Base-by-base conservation (phyloP, 2,113 vertebrate genomes). In the Nothobranchius kuhntae region DNA sequence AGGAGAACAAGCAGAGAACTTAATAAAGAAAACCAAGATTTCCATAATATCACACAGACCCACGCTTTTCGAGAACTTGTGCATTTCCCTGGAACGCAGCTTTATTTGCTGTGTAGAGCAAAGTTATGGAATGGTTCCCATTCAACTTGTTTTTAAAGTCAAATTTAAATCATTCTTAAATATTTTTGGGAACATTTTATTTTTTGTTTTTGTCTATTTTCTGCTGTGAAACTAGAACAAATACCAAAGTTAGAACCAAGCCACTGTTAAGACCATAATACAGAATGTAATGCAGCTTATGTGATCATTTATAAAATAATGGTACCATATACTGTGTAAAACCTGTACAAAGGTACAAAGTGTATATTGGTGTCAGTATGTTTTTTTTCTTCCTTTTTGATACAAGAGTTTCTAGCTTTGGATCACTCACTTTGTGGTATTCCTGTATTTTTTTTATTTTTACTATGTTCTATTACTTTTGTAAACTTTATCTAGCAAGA, bases 201-300 rank as follows among this genome's bases (percentile, higher is more conserved):
- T 30, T 30, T 30, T 4, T 30, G 30, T 30, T 38, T 51, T 53
- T 2, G 42, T n/a, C 38, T 30, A 36, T 70, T 8, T 40, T 40
- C 38, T 40, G 38, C 38, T 40, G 38, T 40, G 14, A 13, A 67
- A 61, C 24, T 53, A 38, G 44, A 48, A 47, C 7, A 75, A 17
- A 71, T 57, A 36, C 86, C 83, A 88, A 88, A 87, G 77, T 57
- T 13, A 46, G 58, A 75, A 36, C 54, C 3, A 88, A 48, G n/a
- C 12, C 53, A 61, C 54, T 59, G 17, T 47, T 9, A 50, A 42
- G 7, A 14, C 46, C 60, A 61, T 42, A 35, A 44, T 62, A 14
- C 30, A 13, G 30, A 53, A 42, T 64, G 12, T 36, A 36, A 45
- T 56, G 13, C 21, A 51, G 13, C 38, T 68, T 60, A 1, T 30